phyloP scores from a whole-genome alignment of 2,797 vertebrate species.

The Momotus momota region DNA sequence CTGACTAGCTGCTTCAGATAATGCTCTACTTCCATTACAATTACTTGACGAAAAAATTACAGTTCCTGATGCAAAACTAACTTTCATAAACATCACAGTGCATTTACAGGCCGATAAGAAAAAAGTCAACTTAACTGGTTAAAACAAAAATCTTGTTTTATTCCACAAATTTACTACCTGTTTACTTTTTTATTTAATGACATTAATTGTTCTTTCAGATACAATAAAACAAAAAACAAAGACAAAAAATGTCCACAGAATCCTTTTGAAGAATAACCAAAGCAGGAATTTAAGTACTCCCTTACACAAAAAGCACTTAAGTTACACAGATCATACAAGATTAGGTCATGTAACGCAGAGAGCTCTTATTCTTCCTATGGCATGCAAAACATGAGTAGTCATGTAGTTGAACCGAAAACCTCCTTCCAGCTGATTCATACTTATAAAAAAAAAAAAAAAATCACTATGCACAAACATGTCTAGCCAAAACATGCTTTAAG shows the following conservation, averaged over 20 bases:
- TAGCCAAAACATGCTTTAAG: slow-evolving; percentile 46
- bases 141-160: background rate
- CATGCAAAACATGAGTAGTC: slow-evolving; percentile 29
- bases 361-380: slow-evolving; percentile 4
- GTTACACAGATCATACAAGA: slow-evolving; percentile 52
- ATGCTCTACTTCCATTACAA: background rate
- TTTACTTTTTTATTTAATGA: background rate
- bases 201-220: background rate
- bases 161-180: background rate
- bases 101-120: background rate
- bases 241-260: background rate
- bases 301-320: slow-evolving; percentile 31
- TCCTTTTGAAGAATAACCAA: slow-evolving; percentile 3
- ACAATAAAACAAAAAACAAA: background rate
- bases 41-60: background rate
- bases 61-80: background rate
- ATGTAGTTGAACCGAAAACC: background rate
- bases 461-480: background rate
- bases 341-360: background rate
- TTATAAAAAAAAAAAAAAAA: background rate
- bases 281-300: background rate
- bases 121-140: background rate
- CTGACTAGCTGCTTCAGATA: background rate
- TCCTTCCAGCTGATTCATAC: slow-evolving; percentile 49
- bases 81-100: background rate